Evolutionary conservation across 2,797 vertebrate species (phyloP).

Genomic region (Danio jaintianensis): DNA sequence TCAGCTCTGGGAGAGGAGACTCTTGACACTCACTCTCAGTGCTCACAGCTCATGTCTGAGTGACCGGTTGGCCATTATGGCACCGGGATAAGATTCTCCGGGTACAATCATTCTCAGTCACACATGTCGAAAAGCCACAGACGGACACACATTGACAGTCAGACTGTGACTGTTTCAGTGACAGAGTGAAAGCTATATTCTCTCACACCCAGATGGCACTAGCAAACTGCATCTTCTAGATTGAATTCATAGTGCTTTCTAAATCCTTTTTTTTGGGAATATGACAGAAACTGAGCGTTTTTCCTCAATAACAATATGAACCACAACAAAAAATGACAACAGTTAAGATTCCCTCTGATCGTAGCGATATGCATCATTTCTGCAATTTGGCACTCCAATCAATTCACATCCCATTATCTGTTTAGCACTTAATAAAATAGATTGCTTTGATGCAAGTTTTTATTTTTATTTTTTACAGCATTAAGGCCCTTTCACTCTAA

Average conservation of each 20-base stretch:
- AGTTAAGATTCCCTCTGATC: too few relatives aligned
- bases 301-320: too few relatives aligned
- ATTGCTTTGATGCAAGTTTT: too few relatives aligned
- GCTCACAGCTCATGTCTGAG: slow-evolving; percentile 12
- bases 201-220: slow-evolving; percentile 1
- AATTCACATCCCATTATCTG: too few relatives aligned
- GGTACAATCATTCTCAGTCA: not conserved
- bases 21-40: not conserved
- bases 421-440: too few relatives aligned
- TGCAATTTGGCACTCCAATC: too few relatives aligned
- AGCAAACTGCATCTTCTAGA: not conserved
- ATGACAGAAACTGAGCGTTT: not conserved
- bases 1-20: slow-evolving; percentile 9
- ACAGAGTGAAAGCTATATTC: slow-evolving; percentile 8
- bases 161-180: slow-evolving; percentile 16
- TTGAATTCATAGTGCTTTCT: not conserved
- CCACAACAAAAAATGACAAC: too few relatives aligned
- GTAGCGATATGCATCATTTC: too few relatives aligned
- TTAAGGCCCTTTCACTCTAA: too few relatives aligned
- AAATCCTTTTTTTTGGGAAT: not conserved
- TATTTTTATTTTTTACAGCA: too few relatives aligned
- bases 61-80: slow-evolving; percentile 3
- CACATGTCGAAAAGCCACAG: slow-evolving; percentile 38
- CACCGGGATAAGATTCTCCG: not conserved
- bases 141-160: slow-evolving; percentile 18